A percentile compares a stretch with the other conserved stretches of the same genome.
These are phyloP conservation scores for Sylvilagus bachmani DNA, from an alignment of 2,113 vertebrate genomes.

Conservation along the genomic window DNA sequence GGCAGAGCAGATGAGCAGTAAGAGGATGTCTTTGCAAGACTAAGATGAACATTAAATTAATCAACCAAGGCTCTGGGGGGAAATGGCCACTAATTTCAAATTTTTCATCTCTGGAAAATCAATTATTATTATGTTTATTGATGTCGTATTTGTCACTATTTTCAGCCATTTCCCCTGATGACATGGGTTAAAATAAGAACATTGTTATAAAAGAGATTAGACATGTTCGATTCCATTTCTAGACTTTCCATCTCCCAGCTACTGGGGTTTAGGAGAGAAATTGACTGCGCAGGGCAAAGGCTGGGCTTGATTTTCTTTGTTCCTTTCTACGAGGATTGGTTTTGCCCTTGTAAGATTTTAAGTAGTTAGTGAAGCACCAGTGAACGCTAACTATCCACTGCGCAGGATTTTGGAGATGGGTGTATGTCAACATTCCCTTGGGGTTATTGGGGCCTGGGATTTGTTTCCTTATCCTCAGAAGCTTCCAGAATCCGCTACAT, in stretches of 20 bases:
- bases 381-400: background rate
- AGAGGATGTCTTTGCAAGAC: conserved; percentile 85
- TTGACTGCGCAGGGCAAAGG: background rate
- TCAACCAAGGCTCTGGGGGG: conserved; percentile 86
- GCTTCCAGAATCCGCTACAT: background rate
- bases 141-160: conserved; percentile 90
- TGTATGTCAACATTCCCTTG: background rate
- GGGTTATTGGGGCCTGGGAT: background rate
- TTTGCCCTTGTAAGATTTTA: background rate
- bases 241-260: conserved; percentile 42
- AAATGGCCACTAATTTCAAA: conserved; percentile 90
- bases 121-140: conserved; percentile 93
- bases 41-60: conserved; percentile 90
- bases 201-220: conserved; percentile 74
- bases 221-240: conserved; percentile 74
- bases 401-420: background rate
- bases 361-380: background rate
- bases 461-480: background rate
- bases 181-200: conserved; percentile 82
- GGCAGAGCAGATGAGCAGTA: conserved; percentile 83
- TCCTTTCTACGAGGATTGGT: background rate
- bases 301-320: conserved; percentile 46
- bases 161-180: conserved; percentile 83
- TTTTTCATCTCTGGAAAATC: conserved; percentile 90
- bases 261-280: conserved; percentile 18